Evolutionary conservation across 2,113 vertebrate genomes (phyloP).

Genomic region (Mus spicilegus): DNA sequence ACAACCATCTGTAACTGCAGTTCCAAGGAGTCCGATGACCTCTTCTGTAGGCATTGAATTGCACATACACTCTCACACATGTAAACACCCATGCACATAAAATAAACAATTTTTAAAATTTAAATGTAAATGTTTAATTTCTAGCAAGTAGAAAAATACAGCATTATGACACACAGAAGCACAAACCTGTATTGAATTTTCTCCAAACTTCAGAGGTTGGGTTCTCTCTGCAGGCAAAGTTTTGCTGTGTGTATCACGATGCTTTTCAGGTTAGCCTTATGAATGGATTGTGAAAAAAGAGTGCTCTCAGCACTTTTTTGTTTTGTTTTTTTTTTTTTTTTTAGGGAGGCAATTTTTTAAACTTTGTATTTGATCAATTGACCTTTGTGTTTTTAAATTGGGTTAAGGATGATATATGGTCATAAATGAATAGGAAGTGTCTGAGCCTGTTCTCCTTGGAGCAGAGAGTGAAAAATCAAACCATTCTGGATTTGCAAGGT

Average conservation of each 20-base stretch:
- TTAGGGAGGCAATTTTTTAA: not conserved
- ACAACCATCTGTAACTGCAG: not conserved
- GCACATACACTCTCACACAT: not conserved
- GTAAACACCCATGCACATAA: not conserved
- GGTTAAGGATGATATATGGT: not conserved
- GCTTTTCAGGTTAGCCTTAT: not conserved
- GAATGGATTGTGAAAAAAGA: not conserved
- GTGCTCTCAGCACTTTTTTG: not conserved
- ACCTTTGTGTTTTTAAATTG: slow-evolving; percentile 1
- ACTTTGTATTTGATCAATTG: not conserved
- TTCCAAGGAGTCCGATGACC: not conserved
- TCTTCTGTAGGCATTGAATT: not conserved
- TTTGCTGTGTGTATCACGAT: accelerated
- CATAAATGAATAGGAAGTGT: not conserved
- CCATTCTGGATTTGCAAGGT: not conserved
- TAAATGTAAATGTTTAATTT: not conserved
- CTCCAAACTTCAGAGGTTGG: not conserved
- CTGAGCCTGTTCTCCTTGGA: not conserved
- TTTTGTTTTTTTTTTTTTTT: too few species aligned
- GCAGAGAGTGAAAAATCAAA: slow-evolving; percentile 8
- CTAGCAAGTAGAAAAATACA: not conserved
- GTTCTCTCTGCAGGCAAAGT: not conserved
- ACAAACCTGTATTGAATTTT: not conserved
- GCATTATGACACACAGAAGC: not conserved
- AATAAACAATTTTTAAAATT: not conserved